phyloP scores from a whole-genome alignment of 2,797 vertebrate species.

The Amblyraja radiata region DNA sequence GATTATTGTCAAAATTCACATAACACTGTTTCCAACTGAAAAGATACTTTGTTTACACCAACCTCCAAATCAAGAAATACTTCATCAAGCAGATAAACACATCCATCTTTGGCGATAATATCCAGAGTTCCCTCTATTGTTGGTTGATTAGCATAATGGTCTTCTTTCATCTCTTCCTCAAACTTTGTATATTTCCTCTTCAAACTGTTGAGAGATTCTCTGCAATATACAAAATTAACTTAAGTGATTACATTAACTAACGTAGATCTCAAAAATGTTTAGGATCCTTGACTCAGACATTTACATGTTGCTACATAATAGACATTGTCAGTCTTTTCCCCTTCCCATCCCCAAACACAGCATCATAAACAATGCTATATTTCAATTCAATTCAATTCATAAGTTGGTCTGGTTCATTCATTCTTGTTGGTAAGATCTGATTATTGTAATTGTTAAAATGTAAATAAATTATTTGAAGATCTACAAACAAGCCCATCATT shows the following conservation, averaged over 20 bases:
- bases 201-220: conserved; percentile 87
- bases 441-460: neutral
- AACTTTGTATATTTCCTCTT: conserved; percentile 83
- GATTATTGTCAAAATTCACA: neutral
- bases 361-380: neutral
- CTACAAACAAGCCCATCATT: neutral
- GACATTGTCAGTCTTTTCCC: too few relatives aligned
- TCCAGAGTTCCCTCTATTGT: conserved; percentile 75
- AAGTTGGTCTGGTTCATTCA: too few relatives aligned
- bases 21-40: neutral
- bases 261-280: neutral
- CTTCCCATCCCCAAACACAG: too few relatives aligned
- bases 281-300: neutral
- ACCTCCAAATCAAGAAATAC: conserved; percentile 95
- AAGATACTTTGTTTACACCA: conserved; percentile 40
- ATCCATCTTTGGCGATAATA: conserved; percentile 82
- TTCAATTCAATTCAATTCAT: neutral
- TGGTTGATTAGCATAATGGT: conserved; percentile 56
- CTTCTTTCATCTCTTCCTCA: conserved; percentile 54
- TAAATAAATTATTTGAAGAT: neutral
- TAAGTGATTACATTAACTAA: neutral
- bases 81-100: conserved; percentile 83
- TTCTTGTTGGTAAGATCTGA: neutral
- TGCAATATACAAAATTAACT: conserved; percentile 48
- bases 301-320: neutral